Base-by-base conservation (phyloP, 2,888 invertebrate genomes). In the Linhomoeus sp. region DNA sequence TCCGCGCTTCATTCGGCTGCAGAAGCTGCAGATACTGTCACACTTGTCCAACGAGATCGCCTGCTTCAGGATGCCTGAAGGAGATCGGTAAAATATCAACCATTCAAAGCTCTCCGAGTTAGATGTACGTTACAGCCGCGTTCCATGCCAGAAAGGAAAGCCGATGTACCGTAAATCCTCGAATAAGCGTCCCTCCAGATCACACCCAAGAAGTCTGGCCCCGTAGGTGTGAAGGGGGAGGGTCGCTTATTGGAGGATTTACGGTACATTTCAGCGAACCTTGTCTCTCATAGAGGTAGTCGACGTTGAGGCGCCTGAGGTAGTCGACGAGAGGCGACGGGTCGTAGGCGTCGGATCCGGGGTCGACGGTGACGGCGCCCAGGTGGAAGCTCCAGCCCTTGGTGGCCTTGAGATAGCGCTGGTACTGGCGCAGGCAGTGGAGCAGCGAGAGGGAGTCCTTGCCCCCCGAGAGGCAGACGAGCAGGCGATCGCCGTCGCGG, bases 391-490 rank as follows among this genome's bases (percentile, higher is more conserved):
- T 5, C 29, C 12, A 12, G 5, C 29, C 29, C 29, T 9, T 5
- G 7, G 29, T 12, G 29, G 29, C 5, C 7, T 5, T 12, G 29
- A 12, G 7, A 12, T 29, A 29, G 29, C 29, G 79, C 69, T 81
- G 80, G 66, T 83, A 83, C 63, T 86, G 84, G 46, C 79, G 76
- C 58, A 87, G 69, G 1, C 80, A 77, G 64, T 87, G 86, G 0
- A 87, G 70, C 14, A 87, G 70, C 1, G 80, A 78, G n/a, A 86
- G 68, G 0, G 85, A 85, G 61, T 81, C 79, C 54, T 79, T 79
- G 2, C 81, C 81, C 0, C 81, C 83, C 0, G 84, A 83, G 41
- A 87, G 69, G 62, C 86, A 85, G 17, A 86, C 77, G 61, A 87
- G 71, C 19, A 86, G 76, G 51, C 77, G 75, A 65, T 87, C 86